These are phyloP conservation scores for Liparis tanakae DNA, from an alignment of 2,797 vertebrate species.

Conservation along the genomic window DNA sequence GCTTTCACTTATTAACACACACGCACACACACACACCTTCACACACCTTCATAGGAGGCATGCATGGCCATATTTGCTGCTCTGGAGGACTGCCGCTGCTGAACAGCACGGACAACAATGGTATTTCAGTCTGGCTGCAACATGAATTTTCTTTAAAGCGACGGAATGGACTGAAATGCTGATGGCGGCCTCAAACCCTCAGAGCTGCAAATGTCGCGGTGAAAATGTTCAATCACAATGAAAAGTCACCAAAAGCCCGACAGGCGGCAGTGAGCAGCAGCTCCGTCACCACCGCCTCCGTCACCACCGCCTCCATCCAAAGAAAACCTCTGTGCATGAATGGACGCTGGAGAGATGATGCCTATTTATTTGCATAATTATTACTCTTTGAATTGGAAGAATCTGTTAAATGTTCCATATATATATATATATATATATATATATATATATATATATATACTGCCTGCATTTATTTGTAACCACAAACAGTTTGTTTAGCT, in stretches of 20 bases:
- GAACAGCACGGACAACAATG: slow-evolving; percentile 4
- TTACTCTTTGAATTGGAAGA: slow-evolving; percentile 42
- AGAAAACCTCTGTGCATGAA: slow-evolving; percentile 58
- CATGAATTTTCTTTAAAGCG: background rate
- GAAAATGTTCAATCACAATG: slow-evolving; percentile 41
- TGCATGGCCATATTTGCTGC: slow-evolving; percentile 40
- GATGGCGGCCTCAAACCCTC: slow-evolving; percentile 11
- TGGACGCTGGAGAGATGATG: slow-evolving; percentile 45
- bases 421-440: slow-evolving; percentile 18
- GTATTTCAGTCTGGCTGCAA: slow-evolving; percentile 19
- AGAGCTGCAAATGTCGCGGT: slow-evolving; percentile 21
- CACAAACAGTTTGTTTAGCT: slow-evolving; percentile 46
- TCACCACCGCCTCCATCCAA: slow-evolving; percentile 30
- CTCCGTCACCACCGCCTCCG: slow-evolving; percentile 25
- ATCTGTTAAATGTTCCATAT: slow-evolving; percentile 33
- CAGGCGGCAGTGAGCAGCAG: slow-evolving; percentile 6
- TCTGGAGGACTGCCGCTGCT: slow-evolving; percentile 21
- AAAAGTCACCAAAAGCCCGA: slow-evolving; percentile 23
- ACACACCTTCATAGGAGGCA: slow-evolving; percentile 17
- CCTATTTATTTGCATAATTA: slow-evolving; percentile 69
- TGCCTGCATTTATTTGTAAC: slow-evolving; percentile 66
- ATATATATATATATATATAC: slow-evolving; percentile 31
- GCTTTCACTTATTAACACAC: slow-evolving; percentile 22
- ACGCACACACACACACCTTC: background rate
- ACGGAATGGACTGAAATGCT: slow-evolving; percentile 6